Evolutionary conservation across 2,113 vertebrate genomes (phyloP), one percentile per base, ranked within the genome.

Genomic region (Anguilla japonica): DNA sequence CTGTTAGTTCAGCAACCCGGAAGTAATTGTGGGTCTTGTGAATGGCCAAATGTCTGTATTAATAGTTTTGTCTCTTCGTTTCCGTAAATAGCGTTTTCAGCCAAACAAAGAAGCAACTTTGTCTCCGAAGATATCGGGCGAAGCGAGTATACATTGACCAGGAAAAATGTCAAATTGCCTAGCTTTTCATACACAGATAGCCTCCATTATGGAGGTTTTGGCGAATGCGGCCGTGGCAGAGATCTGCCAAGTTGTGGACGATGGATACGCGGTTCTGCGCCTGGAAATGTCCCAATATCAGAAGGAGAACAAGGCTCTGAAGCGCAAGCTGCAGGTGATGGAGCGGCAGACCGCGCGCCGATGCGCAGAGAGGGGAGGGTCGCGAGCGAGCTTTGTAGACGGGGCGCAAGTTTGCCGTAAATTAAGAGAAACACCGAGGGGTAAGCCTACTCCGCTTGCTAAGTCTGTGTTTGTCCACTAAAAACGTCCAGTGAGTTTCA

Each of bases 161-260:
- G n/a, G 14, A 11, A 85, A 34, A 75, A 91, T 91, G 87, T 83
- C 71, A 63, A 86, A 18, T 8, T 83, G 0, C n/a, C 63, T 56
- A 11, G 82, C 81, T 13, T 83, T 91, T 63, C 90, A 89, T 79
- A 15, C 60, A 15, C 89, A 91, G 82, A 79, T 91, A n/a, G 89
- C 87, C 0, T 90, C 90, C 81, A 86, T 90, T 83, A 89, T 91
- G 88, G 90, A 91, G 83, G 90, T 89, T 39, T n/a, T 90, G 0
- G 90, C 89, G 16, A 89, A 91, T 83, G 75, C 90, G 20, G 86
- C 88, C 41, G 89, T 90, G 71, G 87, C 88, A 11, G 89, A 90
- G 56, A 89, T 90, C 82, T 91, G 89, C 56, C 75, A 88, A 84
- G 89, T 91, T 0, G 88, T 91, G 26, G 88, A 90, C 81, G 88